phyloP scores from a whole-genome alignment of 1,140 invertebrate species.

The Drosophila auraria region DNA sequence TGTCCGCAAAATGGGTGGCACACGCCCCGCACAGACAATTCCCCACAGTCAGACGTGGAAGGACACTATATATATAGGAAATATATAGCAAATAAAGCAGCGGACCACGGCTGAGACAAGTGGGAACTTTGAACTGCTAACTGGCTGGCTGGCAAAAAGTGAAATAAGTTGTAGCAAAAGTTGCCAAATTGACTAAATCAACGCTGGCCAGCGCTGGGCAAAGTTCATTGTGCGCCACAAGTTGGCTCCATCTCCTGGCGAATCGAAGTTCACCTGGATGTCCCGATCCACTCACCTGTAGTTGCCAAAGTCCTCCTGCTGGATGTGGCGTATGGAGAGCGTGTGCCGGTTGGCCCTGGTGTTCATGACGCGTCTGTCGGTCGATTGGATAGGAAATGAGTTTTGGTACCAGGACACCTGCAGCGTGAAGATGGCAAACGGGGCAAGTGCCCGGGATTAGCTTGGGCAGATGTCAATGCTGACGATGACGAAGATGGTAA shows the following conservation, averaged over 20 bases:
- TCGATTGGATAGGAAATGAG: constrained; percentile 88
- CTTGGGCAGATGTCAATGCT: constrained; percentile 5
- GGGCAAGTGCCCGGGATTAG: constrained; percentile 29
- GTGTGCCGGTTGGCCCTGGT: constrained; percentile 88
- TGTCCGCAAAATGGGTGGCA: constrained; percentile 66
- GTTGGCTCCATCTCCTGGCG: constrained; percentile 19
- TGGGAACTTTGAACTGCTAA: constrained; percentile 48
- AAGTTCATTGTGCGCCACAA: constrained; percentile 61
- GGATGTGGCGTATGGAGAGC: constrained; percentile 88
- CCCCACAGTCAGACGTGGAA: constrained; percentile 40
- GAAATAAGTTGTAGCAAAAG: constrained; percentile 69
- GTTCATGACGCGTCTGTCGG: constrained; percentile 88
- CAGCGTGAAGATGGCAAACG: constrained; percentile 22
- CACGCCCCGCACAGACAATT: constrained; percentile 46
- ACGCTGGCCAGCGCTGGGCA: constrained; percentile 40
- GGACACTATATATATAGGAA: constrained; percentile 20
- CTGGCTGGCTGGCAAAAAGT: constrained; percentile 67
- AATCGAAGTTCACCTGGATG: constrained; percentile 22
- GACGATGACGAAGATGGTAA: constrained; percentile 8
- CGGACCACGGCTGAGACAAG: constrained; percentile 28
- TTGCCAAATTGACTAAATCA: constrained; percentile 78
- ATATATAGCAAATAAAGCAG: constrained; percentile 47
- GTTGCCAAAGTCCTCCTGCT: constrained; percentile 89
- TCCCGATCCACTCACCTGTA: constrained; percentile 86
- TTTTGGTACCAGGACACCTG: constrained; percentile 89